Evolutionary conservation across 2,113 vertebrate genomes (phyloP).

Genomic region (Ailurus styani): DNA sequence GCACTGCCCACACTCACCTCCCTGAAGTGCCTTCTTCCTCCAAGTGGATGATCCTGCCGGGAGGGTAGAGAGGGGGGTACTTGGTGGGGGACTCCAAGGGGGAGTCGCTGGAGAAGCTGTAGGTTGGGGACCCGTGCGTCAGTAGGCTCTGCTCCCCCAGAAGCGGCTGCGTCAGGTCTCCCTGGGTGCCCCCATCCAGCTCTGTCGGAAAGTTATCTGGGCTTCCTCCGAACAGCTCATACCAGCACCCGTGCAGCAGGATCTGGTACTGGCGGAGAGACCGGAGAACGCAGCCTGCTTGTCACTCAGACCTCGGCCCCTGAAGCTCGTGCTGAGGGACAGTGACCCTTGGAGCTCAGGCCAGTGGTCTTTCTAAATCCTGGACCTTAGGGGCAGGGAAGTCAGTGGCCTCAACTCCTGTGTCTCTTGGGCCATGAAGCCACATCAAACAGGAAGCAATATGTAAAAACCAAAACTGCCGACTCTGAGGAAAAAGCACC

Average conservation of each 20-base stretch:
- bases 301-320: background rate
- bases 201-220: slow-evolving; percentile 90
- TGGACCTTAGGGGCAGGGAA: too few relatives aligned
- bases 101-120: slow-evolving; percentile 86
- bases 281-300: fast-evolving
- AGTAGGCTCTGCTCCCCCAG: slow-evolving; percentile 93
- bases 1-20: slow-evolving; percentile 79
- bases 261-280: slow-evolving; percentile 90
- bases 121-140: slow-evolving; percentile 84
- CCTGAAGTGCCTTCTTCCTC: slow-evolving; percentile 86
- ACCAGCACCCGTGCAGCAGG: slow-evolving; percentile 93
- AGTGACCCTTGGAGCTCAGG: background rate
- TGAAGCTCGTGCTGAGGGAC: background rate
- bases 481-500: background rate
- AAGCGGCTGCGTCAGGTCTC: slow-evolving; percentile 88
- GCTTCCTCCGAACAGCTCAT: slow-evolving; percentile 92
- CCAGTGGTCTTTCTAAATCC: too few relatives aligned
- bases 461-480: background rate
- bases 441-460: background rate
- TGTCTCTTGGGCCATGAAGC: background rate
- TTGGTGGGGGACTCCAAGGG: slow-evolving; percentile 77
- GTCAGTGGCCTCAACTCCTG: background rate
- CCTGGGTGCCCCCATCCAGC: slow-evolving; percentile 86
- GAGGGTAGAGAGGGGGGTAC: slow-evolving; percentile 90
- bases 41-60: slow-evolving; percentile 92